A percentile compares a stretch with the other conserved stretches of the same genome.
These are phyloP conservation scores for Lucinisca nassula DNA, from an alignment of 2,888 invertebrate species.

Conservation along the genomic window DNA sequence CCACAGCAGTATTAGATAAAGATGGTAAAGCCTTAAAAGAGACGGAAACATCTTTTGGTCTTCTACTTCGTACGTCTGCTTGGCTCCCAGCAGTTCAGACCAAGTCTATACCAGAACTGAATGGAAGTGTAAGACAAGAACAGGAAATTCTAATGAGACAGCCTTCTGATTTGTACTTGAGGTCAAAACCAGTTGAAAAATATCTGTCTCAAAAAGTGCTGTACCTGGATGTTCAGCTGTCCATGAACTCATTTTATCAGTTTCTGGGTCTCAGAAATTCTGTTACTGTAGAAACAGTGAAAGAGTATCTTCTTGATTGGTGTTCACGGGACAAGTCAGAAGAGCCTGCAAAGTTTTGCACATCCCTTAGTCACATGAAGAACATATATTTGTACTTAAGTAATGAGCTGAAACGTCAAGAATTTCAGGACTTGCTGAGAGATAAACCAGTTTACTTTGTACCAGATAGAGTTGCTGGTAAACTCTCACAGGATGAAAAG, in stretches of 20 bases:
- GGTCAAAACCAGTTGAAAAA: conserved; percentile 64
- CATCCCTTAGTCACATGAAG: conserved; percentile 80
- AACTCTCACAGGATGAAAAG: not conserved
- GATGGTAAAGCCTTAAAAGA: conserved; percentile 69
- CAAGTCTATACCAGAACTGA: conserved; percentile 26
- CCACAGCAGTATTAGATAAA: conserved; percentile 65
- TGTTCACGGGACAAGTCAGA: conserved; percentile 68
- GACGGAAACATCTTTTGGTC: conserved; percentile 81
- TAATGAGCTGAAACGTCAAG: conserved; percentile 76
- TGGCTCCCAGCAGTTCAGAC: conserved; percentile 82
- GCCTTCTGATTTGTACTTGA: conserved; percentile 65
- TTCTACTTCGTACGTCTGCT: conserved; percentile 72
- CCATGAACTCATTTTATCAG: conserved; percentile 72
- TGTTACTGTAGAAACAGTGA: conserved; percentile 74
- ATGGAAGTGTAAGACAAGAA: conserved; percentile 19
- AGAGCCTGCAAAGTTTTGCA: conserved; percentile 76
- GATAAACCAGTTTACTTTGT: conserved; percentile 83
- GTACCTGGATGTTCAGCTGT: conserved; percentile 74
- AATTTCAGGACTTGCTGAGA: conserved; percentile 79
- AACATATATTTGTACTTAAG: conserved; percentile 81
- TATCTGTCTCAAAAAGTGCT: conserved; percentile 80
- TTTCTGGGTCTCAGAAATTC: conserved; percentile 78
- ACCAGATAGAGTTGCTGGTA: conserved; percentile 50
- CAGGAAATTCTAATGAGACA: conserved; percentile 46
- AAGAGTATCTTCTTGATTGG: conserved; percentile 79